phyloP scores from a whole-genome alignment of 35 echinoderm and acorn worm genomes.

The Strongylocentrotus purpuratus region DNA sequence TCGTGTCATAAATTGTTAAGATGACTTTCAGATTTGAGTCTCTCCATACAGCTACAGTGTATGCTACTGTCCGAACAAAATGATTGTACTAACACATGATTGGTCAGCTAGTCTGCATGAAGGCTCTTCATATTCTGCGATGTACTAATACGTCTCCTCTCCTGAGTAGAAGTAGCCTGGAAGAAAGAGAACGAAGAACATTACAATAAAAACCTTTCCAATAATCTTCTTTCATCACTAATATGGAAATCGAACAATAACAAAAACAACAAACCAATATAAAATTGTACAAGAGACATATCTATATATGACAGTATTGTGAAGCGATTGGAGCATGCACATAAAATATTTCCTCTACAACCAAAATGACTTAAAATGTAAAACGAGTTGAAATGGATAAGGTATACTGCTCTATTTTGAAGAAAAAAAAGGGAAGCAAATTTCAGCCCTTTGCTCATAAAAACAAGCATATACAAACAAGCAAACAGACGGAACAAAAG shows the following conservation, averaged over 20 bases:
- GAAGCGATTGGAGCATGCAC: too few relatives aligned
- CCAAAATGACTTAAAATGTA: too few relatives aligned
- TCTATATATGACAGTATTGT: too few relatives aligned
- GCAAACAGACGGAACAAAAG: too few relatives aligned
- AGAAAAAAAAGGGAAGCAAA: too few relatives aligned
- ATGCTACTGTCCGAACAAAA: background rate
- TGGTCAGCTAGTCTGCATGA: slow-evolving; percentile 52
- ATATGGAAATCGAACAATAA: background rate
- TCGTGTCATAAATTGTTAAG: background rate
- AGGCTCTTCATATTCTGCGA: slow-evolving; percentile 59
- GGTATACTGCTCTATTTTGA: too few relatives aligned
- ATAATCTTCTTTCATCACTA: background rate
- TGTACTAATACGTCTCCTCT: slow-evolving; percentile 46
- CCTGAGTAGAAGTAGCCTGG: slow-evolving; percentile 28
- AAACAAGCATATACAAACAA: too few relatives aligned
- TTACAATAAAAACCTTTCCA: background rate
- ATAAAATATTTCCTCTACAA: too few relatives aligned
- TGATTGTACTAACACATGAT: background rate
- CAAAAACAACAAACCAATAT: background rate
- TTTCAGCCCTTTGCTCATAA: too few relatives aligned
- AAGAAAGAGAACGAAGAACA: background rate
- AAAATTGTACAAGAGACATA: background rate
- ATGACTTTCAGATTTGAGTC: background rate
- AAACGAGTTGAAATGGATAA: too few relatives aligned
- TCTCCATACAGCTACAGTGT: background rate